A percentile compares a stretch with the other conserved stretches of the same genome.
Conservation (phyloP, 2,797 vertebrate species). For the Heteromormyrus szaboi region DNA sequence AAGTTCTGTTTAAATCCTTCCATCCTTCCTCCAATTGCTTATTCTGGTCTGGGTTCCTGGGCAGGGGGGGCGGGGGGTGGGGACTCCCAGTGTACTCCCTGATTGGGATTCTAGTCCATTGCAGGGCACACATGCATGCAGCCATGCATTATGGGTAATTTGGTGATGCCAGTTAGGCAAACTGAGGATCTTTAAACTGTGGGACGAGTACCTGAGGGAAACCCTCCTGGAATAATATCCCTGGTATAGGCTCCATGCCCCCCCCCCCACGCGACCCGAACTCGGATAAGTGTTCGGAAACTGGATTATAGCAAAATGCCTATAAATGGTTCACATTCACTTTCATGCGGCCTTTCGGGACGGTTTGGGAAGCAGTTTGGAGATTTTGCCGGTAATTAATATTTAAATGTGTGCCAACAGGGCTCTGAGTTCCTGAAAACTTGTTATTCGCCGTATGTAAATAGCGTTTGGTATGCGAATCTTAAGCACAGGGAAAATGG, state of each 20-base stretch:
- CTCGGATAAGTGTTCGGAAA: background rate
- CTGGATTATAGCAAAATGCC: background rate
- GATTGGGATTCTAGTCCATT: background rate
- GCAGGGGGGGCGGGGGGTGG: background rate
- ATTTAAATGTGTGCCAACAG: slow-evolving; percentile 11
- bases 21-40: background rate
- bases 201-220: background rate
- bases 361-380: background rate
- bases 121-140: background rate
- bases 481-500: slow-evolving; percentile 13
- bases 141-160: background rate
- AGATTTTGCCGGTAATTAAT: slow-evolving; percentile 8
- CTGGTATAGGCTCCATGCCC: background rate
- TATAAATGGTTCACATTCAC: background rate
- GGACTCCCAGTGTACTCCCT: background rate
- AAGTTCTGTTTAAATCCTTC: background rate
- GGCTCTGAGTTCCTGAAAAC: background rate
- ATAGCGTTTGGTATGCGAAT: background rate
- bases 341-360: background rate
- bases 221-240: background rate
- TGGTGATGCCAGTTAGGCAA: background rate
- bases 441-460: background rate
- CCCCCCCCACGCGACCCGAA: background rate
- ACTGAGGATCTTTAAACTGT: background rate
- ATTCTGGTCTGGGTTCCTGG: background rate